phyloP scores from a whole-genome alignment of 2,113 vertebrate species.

The Henicopernis longicauda region DNA sequence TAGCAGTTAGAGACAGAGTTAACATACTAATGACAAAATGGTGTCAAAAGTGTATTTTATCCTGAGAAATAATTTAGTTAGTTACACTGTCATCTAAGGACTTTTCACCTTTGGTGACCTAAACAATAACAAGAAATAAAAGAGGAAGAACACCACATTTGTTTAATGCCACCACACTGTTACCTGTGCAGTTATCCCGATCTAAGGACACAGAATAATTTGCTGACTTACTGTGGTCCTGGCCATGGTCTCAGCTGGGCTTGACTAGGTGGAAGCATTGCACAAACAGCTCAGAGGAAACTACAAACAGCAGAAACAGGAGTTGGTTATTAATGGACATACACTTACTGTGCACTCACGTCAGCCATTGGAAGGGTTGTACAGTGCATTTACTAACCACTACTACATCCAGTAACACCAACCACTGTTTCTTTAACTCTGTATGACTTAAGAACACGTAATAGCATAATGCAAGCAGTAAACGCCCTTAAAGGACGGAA shows the following conservation, averaged over 20 bases:
- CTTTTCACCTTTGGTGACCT: not conserved
- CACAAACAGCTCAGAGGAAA: accelerated
- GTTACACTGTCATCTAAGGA: not conserved
- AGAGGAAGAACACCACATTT: accelerated
- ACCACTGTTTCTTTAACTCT: not conserved
- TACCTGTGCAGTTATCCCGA: not conserved
- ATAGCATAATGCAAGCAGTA: not conserved
- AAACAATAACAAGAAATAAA: accelerated
- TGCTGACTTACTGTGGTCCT: not conserved
- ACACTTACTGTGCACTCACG: accelerated
- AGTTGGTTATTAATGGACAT: not conserved
- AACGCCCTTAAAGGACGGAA: not conserved
- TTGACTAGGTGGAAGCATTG: accelerated
- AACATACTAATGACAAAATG: accelerated
- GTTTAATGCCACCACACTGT: not conserved
- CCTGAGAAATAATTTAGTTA: not conserved
- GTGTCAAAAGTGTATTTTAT: not conserved
- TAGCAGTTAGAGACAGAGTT: not conserved
- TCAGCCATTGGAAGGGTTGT: not conserved
- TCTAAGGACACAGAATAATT: accelerated
- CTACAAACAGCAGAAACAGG: not conserved
- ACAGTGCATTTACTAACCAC: accelerated
- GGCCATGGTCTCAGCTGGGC: not conserved
- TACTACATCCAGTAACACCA: not conserved
- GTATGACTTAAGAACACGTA: accelerated